Conservation (phyloP, 2,113 vertebrate species). For the Xyliphius kryptos region DNA sequence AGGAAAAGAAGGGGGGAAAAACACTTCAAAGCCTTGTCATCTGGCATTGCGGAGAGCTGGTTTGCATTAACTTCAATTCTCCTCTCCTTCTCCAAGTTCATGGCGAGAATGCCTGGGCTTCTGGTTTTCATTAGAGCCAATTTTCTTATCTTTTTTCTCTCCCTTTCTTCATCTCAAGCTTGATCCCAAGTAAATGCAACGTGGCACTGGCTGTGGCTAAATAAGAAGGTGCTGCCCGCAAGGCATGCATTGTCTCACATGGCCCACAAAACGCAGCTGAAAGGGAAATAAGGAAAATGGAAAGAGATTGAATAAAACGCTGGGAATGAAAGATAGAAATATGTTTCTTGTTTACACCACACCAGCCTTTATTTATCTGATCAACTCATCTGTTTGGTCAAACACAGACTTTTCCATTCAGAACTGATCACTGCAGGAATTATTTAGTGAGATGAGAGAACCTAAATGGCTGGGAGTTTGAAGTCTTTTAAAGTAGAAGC, state of each 20-base stretch:
- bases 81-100: conserved; percentile 76
- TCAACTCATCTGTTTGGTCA: conserved; percentile 21
- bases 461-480: background rate
- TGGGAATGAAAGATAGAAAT: conserved; percentile 14
- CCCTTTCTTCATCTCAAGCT: conserved; percentile 70
- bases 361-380: conserved; percentile 16
- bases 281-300: conserved; percentile 35
- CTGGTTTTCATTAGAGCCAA: conserved; percentile 90
- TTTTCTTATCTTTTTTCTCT: conserved; percentile 87
- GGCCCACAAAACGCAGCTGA: conserved; percentile 39
- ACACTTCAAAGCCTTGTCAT: conserved; percentile 86
- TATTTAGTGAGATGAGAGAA: conserved; percentile 6
- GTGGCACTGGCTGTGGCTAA: conserved; percentile 71
- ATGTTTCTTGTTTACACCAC: conserved; percentile 42
- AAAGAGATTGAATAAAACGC: conserved; percentile 1
- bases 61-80: conserved; percentile 86
- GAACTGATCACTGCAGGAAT: conserved; percentile 16
- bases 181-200: conserved; percentile 81
- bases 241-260: conserved; percentile 61
- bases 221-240: conserved; percentile 71
- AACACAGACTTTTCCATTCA: conserved; percentile 18
- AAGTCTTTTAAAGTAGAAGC: conserved; percentile 4
- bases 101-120: conserved; percentile 74
- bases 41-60: conserved; percentile 72
- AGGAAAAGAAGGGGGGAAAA: conserved; percentile 35